phyloP scores from a whole-genome alignment of 1,140 invertebrate genomes.

The Gryon sp. region DNA sequence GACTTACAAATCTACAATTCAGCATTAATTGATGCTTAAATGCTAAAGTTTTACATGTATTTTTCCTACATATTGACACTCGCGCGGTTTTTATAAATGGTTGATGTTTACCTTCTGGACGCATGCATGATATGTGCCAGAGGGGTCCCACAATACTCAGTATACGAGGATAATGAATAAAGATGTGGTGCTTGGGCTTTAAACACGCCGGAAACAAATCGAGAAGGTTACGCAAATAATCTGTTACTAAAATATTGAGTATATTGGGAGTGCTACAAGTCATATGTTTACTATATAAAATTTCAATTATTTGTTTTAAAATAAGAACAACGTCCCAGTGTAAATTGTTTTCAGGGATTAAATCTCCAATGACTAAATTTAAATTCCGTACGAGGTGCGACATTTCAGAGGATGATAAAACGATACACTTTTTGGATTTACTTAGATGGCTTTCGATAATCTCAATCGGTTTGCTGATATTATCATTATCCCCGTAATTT shows the following conservation, averaged over 20 bases:
- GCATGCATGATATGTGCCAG: slow-evolving; percentile 23
- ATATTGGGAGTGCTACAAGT: slow-evolving; percentile 20
- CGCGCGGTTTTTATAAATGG: slow-evolving; percentile 29
- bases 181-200: slow-evolving; percentile 46
- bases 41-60: slow-evolving; percentile 36
- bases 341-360: slow-evolving; percentile 44
- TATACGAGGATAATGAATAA: slow-evolving; percentile 33
- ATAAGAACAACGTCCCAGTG: slow-evolving; percentile 29
- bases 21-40: slow-evolving; percentile 30
- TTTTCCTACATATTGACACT: slow-evolving; percentile 18
- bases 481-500: slow-evolving; percentile 35
- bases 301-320: slow-evolving; percentile 39
- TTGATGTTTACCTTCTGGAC: slow-evolving; percentile 31
- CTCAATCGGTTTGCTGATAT: slow-evolving; percentile 41
- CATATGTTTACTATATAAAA: slow-evolving; percentile 32
- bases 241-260: slow-evolving; percentile 13
- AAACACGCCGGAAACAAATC: slow-evolving; percentile 22
- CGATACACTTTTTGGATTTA: slow-evolving; percentile 47
- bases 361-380: slow-evolving; percentile 50
- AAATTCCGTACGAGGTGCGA: slow-evolving; percentile 37
- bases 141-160: slow-evolving; percentile 26
- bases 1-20: slow-evolving; percentile 32
- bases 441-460: slow-evolving; percentile 32
- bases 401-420: slow-evolving; percentile 49
- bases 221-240: slow-evolving; percentile 24